Percentiles rank a stretch among this genome's conserved stretches.
Evolutionary conservation across 1,140 invertebrate genomes (phyloP).

Genomic region (Physella acuta): DNA sequence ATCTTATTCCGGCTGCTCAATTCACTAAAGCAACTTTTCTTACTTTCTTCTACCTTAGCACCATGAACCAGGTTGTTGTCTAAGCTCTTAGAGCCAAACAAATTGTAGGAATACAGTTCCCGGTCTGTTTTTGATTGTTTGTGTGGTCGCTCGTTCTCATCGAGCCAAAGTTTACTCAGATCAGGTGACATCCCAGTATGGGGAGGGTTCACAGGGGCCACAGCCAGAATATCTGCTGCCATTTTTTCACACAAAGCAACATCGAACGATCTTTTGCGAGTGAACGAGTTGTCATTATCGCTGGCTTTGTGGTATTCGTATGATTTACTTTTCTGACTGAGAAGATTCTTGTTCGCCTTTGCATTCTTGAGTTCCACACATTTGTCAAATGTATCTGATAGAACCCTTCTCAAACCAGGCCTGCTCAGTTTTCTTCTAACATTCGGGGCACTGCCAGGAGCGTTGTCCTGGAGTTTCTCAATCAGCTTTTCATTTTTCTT

Average conservation of each 20-base stretch:
- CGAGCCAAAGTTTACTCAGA: not conserved
- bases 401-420: conserved; percentile 18
- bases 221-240: too few relatives aligned
- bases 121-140: not conserved
- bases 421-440: conserved; percentile 11
- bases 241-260: not conserved
- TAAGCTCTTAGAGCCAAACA: not conserved
- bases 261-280: conserved; percentile 2
- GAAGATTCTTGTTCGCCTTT: not conserved
- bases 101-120: not conserved
- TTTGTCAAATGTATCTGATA: conserved; percentile 25
- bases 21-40: too few relatives aligned
- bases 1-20: too few relatives aligned
- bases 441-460: not conserved
- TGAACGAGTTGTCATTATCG: too few relatives aligned
- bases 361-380: not conserved
- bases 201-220: too few relatives aligned
- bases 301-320: not conserved
- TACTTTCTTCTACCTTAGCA: too few relatives aligned
- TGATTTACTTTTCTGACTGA: conserved; percentile 8
- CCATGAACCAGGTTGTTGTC: too few relatives aligned
- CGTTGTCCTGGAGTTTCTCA: not conserved
- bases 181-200: conserved; percentile 12
- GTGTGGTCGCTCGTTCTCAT: not conserved
- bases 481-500: conserved; percentile 1